These are phyloP conservation scores for Drosophila basisetae DNA, from an alignment of 2,888 invertebrate species.

Conservation along the genomic window DNA sequence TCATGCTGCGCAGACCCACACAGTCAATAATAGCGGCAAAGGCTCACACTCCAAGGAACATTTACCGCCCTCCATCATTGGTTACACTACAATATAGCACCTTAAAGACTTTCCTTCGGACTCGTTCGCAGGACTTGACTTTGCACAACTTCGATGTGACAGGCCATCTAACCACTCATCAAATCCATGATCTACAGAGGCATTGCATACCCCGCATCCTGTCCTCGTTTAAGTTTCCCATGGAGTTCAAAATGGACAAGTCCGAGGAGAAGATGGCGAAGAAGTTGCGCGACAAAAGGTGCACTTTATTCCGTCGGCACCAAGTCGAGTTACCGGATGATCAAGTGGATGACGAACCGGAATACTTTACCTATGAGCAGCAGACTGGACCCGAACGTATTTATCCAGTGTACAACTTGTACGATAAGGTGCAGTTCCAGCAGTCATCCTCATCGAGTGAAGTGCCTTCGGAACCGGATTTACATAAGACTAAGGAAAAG, in stretches of 20 bases:
- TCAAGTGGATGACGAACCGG: not conserved
- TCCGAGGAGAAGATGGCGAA: constrained; percentile 30
- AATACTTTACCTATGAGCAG: constrained; percentile 44
- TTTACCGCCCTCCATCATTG: constrained; percentile 24
- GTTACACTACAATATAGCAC: not conserved
- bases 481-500: not conserved
- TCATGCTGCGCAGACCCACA: not conserved
- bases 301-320: constrained; percentile 26
- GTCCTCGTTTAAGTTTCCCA: constrained; percentile 80
- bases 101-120: fast-evolving
- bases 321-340: not conserved
- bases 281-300: not conserved
- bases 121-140: not conserved
- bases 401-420: constrained; percentile 58
- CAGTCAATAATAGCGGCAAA: constrained; percentile 2
- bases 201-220: constrained; percentile 73
- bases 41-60: constrained; percentile 10
- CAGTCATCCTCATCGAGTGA: not conserved
- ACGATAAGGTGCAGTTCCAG: not conserved
- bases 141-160: constrained; percentile 38
- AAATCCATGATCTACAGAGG: constrained; percentile 45
- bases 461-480: not conserved
- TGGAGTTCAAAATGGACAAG: constrained; percentile 61
- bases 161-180: not conserved
- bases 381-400: constrained; percentile 79